These are phyloP conservation scores for Agonopterix arenella DNA, from an alignment of 2,888 invertebrate species.

Conservation along the genomic window DNA sequence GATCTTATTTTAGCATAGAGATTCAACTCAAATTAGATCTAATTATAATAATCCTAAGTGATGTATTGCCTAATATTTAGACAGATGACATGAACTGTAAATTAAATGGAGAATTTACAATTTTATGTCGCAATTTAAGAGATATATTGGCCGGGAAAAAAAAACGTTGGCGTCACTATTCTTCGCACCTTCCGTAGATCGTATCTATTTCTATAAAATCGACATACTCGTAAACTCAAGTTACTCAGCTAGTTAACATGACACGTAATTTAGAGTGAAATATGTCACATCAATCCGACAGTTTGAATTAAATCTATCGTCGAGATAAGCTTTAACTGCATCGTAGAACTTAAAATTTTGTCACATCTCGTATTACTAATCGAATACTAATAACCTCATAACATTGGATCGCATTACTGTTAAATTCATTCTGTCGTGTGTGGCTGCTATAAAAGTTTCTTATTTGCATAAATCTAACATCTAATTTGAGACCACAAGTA, in stretches of 20 bases:
- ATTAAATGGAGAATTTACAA: not conserved
- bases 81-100: constrained; percentile 1
- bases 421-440: constrained; percentile 56
- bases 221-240: constrained; percentile 33
- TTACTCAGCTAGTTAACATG: constrained; percentile 32
- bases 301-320: constrained; percentile 27
- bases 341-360: constrained; percentile 31
- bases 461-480: constrained; percentile 62
- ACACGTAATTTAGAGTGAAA: constrained; percentile 45
- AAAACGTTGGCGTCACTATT: constrained; percentile 18
- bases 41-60: constrained; percentile 17
- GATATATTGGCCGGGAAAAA: not conserved
- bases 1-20: constrained; percentile 33
- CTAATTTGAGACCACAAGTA: constrained; percentile 50
- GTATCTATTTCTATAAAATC: constrained; percentile 33
- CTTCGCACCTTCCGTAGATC: constrained; percentile 33
- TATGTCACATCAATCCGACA: constrained; percentile 36
- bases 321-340: constrained; percentile 26
- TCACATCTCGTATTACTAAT: constrained; percentile 58
- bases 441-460: constrained; percentile 47
- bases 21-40: constrained; percentile 24
- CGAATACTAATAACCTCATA: constrained; percentile 46
- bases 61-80: constrained; percentile 8
- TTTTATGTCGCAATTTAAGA: constrained; percentile 6
- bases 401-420: constrained; percentile 44